phyloP scores from a whole-genome alignment of 2,113 vertebrate species.

The Limanda limanda region DNA sequence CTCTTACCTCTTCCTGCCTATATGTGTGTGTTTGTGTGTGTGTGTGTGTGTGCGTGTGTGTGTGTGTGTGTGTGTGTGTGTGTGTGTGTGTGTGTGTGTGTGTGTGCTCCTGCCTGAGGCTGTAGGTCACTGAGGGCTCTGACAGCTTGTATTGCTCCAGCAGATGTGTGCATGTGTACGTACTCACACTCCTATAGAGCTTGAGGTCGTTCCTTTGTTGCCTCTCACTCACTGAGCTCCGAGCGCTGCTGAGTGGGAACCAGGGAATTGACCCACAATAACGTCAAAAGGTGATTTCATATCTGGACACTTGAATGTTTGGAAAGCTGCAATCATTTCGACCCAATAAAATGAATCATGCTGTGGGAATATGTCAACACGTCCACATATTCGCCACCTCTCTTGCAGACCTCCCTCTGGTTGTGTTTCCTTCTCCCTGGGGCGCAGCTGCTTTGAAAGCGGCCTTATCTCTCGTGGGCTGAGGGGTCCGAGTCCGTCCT shows the following conservation, averaged over 20 bases:
- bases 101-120: conserved; percentile 50
- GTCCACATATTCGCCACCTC: background rate
- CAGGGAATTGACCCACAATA: background rate
- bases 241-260: no score
- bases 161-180: conserved; percentile 27
- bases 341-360: background rate
- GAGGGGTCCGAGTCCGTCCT: background rate
- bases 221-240: background rate
- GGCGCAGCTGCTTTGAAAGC: conserved; percentile 48
- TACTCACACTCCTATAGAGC: background rate
- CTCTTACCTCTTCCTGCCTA: background rate
- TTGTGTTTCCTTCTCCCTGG: conserved; percentile 10
- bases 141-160: conserved; percentile 43
- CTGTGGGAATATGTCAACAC: background rate
- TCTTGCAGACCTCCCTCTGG: background rate
- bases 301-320: background rate
- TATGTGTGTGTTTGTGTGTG: no score
- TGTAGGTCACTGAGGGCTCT: conserved; percentile 68
- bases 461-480: conserved; percentile 26
- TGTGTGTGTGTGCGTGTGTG: background rate
- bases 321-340: background rate
- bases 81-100: background rate
- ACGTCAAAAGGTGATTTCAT: background rate
- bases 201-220: conserved; percentile 22
- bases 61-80: background rate